Evolutionary conservation across 2,888 invertebrate genomes (phyloP).

Genomic region (Alentia gelatinosa): DNA sequence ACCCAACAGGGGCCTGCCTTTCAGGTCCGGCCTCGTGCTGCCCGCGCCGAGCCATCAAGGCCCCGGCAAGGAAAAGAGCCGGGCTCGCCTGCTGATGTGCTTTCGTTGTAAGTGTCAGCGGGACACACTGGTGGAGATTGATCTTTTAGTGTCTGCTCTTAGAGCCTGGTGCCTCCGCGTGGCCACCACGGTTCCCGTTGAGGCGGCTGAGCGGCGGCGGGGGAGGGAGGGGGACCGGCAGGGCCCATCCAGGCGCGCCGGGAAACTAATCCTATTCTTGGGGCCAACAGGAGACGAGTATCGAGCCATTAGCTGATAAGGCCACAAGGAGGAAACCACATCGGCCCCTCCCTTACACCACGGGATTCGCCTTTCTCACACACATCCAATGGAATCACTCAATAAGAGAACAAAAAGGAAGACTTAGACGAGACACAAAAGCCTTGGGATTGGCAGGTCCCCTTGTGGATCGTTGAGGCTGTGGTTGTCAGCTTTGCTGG

Average conservation of each 20-base stretch:
- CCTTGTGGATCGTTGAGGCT: too few species aligned
- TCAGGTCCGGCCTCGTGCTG: background rate
- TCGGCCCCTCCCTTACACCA: background rate
- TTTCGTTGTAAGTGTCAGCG: conserved; percentile 39
- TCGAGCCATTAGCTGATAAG: conserved; percentile 47
- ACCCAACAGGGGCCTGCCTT: background rate
- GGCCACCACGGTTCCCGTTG: background rate
- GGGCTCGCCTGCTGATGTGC: background rate
- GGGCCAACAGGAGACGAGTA: background rate
- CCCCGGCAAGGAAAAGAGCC: background rate
- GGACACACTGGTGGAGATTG: conserved; percentile 35
- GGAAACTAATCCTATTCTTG: background rate
- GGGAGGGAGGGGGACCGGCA: background rate
- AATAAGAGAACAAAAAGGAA: conserved; percentile 16
- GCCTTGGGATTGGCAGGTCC: too few species aligned
- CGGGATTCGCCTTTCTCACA: background rate
- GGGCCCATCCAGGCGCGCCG: background rate
- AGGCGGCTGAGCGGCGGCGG: background rate
- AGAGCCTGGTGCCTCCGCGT: background rate
- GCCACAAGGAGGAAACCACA: conserved; percentile 23
- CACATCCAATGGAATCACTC: background rate
- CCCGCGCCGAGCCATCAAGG: background rate
- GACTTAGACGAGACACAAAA: background rate
- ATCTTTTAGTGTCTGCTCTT: conserved; percentile 40
- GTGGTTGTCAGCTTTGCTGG: too few species aligned